A percentile compares a stretch with the other conserved stretches of the same genome.
These are phyloP conservation scores for Sebastiscus tertius DNA, from an alignment of 2,797 vertebrate genomes.

Conservation along the genomic window DNA sequence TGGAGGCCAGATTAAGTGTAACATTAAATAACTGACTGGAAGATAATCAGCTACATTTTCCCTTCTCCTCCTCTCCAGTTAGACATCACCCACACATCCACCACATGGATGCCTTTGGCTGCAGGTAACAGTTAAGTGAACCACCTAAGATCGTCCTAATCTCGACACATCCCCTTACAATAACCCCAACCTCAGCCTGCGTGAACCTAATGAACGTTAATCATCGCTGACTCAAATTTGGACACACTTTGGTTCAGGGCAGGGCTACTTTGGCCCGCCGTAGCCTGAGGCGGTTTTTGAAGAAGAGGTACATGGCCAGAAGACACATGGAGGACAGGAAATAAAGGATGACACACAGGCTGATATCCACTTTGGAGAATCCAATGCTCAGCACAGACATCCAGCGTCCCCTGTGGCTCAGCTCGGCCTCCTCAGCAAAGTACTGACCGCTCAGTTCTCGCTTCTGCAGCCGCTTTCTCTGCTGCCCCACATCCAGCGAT, in stretches of 20 bases:
- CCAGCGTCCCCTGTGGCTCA: slow-evolving; percentile 74
- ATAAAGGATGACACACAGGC: slow-evolving; percentile 91
- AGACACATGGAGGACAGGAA: slow-evolving; percentile 90
- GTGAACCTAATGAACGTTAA: slow-evolving; percentile 21
- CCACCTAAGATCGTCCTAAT: slow-evolving; percentile 20
- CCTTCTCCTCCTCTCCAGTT: slow-evolving; percentile 8
- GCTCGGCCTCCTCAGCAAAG: slow-evolving; percentile 41
- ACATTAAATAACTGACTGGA: neutral
- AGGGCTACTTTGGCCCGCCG: slow-evolving; percentile 69
- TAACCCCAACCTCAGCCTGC: neutral
- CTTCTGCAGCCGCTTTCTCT: slow-evolving; percentile 61
- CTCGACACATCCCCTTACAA: slow-evolving; percentile 37
- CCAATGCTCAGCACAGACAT: slow-evolving; percentile 85
- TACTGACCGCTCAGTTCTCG: slow-evolving; percentile 73
- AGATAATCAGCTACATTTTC: slow-evolving; percentile 1
- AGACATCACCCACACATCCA: neutral
- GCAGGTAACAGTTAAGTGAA: slow-evolving; percentile 42
- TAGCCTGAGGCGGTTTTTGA: slow-evolving; percentile 82
- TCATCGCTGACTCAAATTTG: neutral
- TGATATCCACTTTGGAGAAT: slow-evolving; percentile 91
- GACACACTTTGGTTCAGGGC: slow-evolving; percentile 54
- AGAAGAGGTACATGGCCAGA: slow-evolving; percentile 89
- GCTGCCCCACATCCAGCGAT: slow-evolving; percentile 18
- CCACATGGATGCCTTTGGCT: neutral
- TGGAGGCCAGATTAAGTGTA: neutral